Conservation (phyloP, 37 sponge, comb jelly and placozoan genomes). For the Oscarella lobularis region DNA sequence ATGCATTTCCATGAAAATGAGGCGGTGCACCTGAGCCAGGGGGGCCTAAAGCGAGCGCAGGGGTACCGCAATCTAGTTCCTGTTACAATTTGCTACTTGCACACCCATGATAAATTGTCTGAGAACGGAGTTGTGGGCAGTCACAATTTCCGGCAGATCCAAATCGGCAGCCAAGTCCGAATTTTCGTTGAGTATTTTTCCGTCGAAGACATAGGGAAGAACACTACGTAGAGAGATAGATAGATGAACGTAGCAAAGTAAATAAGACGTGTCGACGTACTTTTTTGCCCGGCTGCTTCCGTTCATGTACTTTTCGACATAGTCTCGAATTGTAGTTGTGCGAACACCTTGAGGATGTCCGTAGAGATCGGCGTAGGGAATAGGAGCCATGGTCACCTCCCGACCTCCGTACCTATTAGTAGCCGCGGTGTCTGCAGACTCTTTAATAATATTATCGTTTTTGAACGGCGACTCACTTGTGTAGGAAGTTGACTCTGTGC, state of each 20-base stretch:
- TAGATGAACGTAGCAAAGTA: not conserved
- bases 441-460: not conserved
- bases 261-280: too few relatives aligned
- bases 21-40: slow-evolving; percentile 31
- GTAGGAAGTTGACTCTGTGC: not conserved
- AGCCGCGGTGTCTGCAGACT: not conserved
- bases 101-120: slow-evolving; percentile 27
- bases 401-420: slow-evolving; percentile 24
- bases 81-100: not conserved
- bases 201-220: slow-evolving; percentile 39
- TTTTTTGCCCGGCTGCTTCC: too few relatives aligned
- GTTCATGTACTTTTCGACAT: slow-evolving; percentile 5
- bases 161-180: slow-evolving; percentile 16
- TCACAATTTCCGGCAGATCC: slow-evolving; percentile 2
- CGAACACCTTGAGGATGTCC: not conserved
- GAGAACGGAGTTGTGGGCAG: slow-evolving; percentile 11
- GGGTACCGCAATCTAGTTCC: not conserved
- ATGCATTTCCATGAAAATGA: slow-evolving; percentile 30
- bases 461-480: not conserved
- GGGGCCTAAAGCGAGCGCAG: slow-evolving; percentile 13
- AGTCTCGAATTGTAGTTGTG: slow-evolving; percentile 20
- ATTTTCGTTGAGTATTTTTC: slow-evolving; percentile 7
- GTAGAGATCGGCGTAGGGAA: slow-evolving; percentile 35
- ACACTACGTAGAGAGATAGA: not conserved
- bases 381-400: slow-evolving; percentile 3